Base-by-base conservation (phyloP, 2,113 vertebrate genomes). In the Vulpes lagopus region DNA sequence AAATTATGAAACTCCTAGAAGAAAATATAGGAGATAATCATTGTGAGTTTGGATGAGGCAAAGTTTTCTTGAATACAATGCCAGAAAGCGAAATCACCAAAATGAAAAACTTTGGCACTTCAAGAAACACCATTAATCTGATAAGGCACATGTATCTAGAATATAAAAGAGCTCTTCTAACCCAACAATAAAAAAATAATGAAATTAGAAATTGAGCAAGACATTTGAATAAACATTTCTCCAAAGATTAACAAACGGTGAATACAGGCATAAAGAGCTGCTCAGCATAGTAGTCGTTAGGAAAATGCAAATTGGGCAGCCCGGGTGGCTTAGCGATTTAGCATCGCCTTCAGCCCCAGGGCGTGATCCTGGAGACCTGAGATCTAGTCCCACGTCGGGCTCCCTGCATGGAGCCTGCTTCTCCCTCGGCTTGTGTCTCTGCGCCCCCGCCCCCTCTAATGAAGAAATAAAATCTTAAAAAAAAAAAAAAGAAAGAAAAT, bases 1-100 rank as follows among this genome's bases (percentile, higher is more conserved):
- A 71, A 84, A 84, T 57, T 67, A 78, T 55, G 55, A 73, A 86
- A 92, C 10, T 55, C 62, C 11, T 60, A 86, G 60, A 87, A 49
- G 82, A 94, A 87, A 79, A 87, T 59, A 59, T 9, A 43, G 49
- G 38, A 81, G 57, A 74, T 86, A 92, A 95, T 43, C 49, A 43
- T 64, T 81, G n/a, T 88, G 74, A n/a, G 49, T 90, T 84, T 69
- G 53, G 20, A 60, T 60, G 74, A 69, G 32, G 53, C 60, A 83
- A 78, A 84, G 38, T 22, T 55, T 96, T 73, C 51, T 89, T 53
- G 69, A 60, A 49, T 69, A 78, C 22, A 80, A 53, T 0, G 5
- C 59, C 25, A 23, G 43, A 80, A 94, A 81, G 35, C 51, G 94
- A 94, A 90, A 8, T 69, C 25, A 64, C 27, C 55, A 84, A n/a